Evolutionary conservation across 2,888 invertebrate species (phyloP).

Genomic region (Aelia acuminata): DNA sequence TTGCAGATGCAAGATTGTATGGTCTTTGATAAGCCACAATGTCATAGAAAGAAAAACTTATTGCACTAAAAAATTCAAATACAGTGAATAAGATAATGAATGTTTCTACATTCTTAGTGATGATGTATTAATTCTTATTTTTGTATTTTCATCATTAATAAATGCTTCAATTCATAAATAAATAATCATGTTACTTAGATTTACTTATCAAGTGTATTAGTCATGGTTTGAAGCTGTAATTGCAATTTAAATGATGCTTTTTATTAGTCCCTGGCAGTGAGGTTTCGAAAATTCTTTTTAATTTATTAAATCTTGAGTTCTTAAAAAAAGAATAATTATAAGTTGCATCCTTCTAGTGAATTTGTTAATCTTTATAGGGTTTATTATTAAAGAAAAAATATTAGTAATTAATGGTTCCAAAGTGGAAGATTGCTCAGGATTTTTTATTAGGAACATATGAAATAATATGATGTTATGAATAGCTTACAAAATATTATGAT

Average conservation of each 20-base stretch:
- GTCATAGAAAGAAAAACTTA: not conserved
- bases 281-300: too few relatives aligned
- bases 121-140: too few relatives aligned
- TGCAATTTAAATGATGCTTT: too few relatives aligned
- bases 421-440: not conserved
- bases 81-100: not conserved
- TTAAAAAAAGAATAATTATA: not conserved
- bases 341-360: not conserved
- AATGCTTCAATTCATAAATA: too few relatives aligned
- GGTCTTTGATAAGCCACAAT: not conserved
- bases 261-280: too few relatives aligned
- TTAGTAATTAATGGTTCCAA: not conserved
- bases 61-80: not conserved
- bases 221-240: too few relatives aligned
- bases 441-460: not conserved
- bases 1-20: not conserved
- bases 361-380: not conserved
- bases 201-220: too few relatives aligned
- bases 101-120: not conserved
- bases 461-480: not conserved
- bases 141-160: too few relatives aligned
- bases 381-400: not conserved
- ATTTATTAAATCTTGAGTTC: too few relatives aligned
- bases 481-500: too few relatives aligned
- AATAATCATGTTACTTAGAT: too few relatives aligned